Percentiles rank a stretch among this genome's conserved stretches.
Evolutionary conservation across 2,797 vertebrate genomes (phyloP).

Genomic region (Alectoris magna): DNA sequence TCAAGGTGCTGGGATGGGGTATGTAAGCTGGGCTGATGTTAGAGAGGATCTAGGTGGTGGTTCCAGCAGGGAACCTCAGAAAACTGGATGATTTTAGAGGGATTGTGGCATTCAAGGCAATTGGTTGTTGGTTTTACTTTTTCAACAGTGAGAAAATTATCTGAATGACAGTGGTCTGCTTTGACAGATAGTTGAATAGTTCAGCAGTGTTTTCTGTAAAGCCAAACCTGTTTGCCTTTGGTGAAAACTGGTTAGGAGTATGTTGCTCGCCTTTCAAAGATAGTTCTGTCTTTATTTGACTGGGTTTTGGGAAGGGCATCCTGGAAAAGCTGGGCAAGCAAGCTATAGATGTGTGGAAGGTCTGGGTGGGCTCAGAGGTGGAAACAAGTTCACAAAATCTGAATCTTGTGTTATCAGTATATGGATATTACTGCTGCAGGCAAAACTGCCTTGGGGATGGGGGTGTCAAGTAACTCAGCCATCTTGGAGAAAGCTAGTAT

Average conservation of each 20-base stretch:
- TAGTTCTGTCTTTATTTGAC: neutral
- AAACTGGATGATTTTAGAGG: neutral
- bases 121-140: neutral
- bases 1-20: neutral
- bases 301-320: neutral
- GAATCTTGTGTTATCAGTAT: fast-evolving
- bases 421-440: fast-evolving
- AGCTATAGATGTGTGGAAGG: neutral
- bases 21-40: fast-evolving
- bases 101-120: fast-evolving
- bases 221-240: neutral
- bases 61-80: fast-evolving
- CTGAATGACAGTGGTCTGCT: fast-evolving
- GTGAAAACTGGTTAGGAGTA: neutral
- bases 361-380: fast-evolving
- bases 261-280: neutral
- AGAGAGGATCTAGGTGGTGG: fast-evolving
- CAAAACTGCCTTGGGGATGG: neutral
- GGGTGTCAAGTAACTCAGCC: fast-evolving
- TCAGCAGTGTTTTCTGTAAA: neutral
- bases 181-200: neutral
- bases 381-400: neutral
- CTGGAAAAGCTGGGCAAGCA: neutral
- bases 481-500: neutral
- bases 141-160: neutral